Conservation (phyloP, 2,888 invertebrate genomes). For the Uropetala carovei region DNA sequence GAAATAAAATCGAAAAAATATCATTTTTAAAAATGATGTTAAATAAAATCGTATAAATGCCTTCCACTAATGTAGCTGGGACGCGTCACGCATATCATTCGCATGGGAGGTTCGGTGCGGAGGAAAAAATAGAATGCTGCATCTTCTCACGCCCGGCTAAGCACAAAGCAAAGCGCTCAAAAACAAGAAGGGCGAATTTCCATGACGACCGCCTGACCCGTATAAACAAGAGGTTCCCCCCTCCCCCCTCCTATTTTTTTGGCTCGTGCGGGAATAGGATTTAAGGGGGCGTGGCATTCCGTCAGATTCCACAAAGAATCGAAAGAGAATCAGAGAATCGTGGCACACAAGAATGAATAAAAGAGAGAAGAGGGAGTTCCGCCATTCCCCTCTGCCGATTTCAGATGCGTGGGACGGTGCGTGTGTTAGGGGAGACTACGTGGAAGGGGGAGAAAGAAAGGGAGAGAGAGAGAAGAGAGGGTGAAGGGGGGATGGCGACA, state of each 20-base stretch:
- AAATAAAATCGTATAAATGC: no score
- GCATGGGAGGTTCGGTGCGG: no score
- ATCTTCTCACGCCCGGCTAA: not conserved
- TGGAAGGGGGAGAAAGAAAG: not conserved
- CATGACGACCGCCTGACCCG: not conserved
- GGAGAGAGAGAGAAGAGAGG: not conserved
- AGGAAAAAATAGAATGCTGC: no score
- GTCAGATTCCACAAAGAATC: conserved; percentile 35
- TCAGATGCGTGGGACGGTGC: not conserved
- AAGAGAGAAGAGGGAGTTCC: not conserved
- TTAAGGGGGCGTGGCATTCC: conserved; percentile 11
- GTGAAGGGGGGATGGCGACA: not conserved
- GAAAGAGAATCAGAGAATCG: conserved; percentile 21
- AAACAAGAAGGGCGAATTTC: not conserved
- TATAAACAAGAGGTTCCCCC: not conserved
- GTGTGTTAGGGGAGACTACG: not conserved
- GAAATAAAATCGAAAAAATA: no score
- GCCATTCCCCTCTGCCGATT: not conserved
- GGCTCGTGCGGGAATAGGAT: not conserved
- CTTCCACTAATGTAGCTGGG: no score
- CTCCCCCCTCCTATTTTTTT: not conserved
- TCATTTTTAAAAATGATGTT: no score
- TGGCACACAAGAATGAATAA: conserved; percentile 23
- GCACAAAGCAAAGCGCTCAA: not conserved
- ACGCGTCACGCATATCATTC: no score